Base-by-base conservation (phyloP, 2,888 invertebrate genomes). In the Sphecodes monilicornis region DNA sequence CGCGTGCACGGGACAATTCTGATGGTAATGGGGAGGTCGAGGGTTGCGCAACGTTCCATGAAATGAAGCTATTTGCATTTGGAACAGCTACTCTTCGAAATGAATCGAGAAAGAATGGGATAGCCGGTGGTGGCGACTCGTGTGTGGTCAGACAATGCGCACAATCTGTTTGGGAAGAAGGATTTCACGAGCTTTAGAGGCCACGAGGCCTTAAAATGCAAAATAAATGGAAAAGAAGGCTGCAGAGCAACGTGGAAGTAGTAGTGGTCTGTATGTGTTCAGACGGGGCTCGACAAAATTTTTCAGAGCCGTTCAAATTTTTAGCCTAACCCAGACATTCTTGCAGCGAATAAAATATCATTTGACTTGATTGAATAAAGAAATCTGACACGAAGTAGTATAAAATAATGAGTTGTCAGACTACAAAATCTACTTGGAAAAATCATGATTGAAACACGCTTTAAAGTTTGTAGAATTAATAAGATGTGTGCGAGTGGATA, bases 11-110 rank as follows among this genome's bases (percentile, higher is more conserved):
- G 29, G 29, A 29, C 60, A 29, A 60, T 60, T 60, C 22, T 54
- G n/a, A 54, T n/a, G 54, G 54, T 54, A 54, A 54, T 54, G n/a
- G 54, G 54, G 11, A n/a, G 11, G 1, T 1, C 54, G 54, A n/a
- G 54, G 54, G 54, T 54, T 54, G 54, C n/a, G n/a, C 54, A 54
- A 54, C 54, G 54, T n/a, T 11, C 54, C 54, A n/a, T 54, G 54
- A 54, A 54, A 54, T 54, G n/a, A 54, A 54, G 54, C 54, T 54
- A 69, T 69, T 54, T 54, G 54, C 54, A 54, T n/a, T 54, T 54
- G 10, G 54, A 54, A 4, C 54, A n/a, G 54, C n/a, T 11, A 54
- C 54, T 54, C 54, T n/a, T n/a, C 54, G 54, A 11, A 54, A n/a
- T 54, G 54, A n/a, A 54, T 3, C 54, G 54, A 54, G 54, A 54